phyloP scores from a whole-genome alignment of 1,140 invertebrate genomes.

The Anastrepha obliqua region DNA sequence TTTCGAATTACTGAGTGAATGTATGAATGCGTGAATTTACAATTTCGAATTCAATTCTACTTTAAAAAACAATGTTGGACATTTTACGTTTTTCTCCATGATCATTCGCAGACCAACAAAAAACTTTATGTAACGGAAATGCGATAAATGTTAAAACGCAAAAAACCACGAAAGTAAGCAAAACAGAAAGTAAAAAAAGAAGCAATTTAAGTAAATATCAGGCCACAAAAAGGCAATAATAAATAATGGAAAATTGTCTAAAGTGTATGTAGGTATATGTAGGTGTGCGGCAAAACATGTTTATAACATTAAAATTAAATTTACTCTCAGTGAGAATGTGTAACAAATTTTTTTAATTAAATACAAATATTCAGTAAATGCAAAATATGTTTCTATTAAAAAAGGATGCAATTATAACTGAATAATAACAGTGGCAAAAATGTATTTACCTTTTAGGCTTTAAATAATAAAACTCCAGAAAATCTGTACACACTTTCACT shows the following conservation, averaged over 20 bases:
- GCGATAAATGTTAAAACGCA: neutral
- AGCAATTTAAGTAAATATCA: neutral
- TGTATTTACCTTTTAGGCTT: neutral
- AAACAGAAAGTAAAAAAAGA: neutral
- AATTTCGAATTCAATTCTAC: neutral
- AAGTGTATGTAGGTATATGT: too few species aligned
- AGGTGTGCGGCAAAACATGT: neutral
- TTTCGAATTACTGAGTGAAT: neutral
- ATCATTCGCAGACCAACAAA: neutral
- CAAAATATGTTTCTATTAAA: neutral
- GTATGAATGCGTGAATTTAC: constrained; percentile 28
- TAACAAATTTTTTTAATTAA: neutral
- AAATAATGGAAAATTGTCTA: neutral
- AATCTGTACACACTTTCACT: too few species aligned
- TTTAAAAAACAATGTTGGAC: neutral
- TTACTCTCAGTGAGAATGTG: neutral
- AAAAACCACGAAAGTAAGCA: neutral
- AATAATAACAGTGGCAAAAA: neutral
- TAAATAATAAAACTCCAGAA: neutral
- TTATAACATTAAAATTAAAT: constrained; percentile 21
- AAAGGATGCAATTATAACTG: neutral
- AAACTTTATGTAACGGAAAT: constrained; percentile 21
- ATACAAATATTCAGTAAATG: constrained; percentile 5
- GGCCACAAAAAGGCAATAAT: neutral
- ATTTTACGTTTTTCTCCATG: neutral